Conservation (phyloP, 1,140 invertebrate species). For the Dendrolimus punctatus region DNA sequence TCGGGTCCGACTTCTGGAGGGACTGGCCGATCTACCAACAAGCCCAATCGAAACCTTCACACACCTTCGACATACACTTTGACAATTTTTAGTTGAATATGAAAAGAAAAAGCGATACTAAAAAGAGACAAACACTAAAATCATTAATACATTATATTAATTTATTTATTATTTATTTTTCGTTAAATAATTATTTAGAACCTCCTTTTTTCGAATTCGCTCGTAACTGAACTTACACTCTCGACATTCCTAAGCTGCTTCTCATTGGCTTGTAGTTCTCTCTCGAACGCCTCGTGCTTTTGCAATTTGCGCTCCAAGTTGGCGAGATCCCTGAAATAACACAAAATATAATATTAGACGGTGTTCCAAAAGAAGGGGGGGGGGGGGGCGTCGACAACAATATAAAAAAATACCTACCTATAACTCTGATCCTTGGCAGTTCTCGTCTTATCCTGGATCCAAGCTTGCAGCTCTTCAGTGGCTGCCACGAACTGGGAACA, state of each 20-base stretch:
- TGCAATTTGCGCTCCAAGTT: slow-evolving; percentile 95
- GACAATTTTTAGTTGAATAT: too few species aligned
- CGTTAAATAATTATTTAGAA: too few species aligned
- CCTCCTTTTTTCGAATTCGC: neutral
- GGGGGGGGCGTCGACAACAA: too few species aligned
- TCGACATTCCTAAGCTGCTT: slow-evolving; percentile 89
- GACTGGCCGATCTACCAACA: slow-evolving; percentile 49
- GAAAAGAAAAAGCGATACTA: too few species aligned
- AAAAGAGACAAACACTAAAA: too few species aligned
- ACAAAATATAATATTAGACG: slow-evolving; percentile 2
- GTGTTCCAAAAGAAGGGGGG: neutral
- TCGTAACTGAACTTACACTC: slow-evolving; percentile 69
- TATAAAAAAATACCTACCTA: slow-evolving; percentile 30
- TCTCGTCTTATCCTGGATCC: slow-evolving; percentile 94
- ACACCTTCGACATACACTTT: too few species aligned
- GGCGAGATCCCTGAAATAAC: slow-evolving; percentile 80
- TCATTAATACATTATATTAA: too few species aligned
- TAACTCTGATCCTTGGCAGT: slow-evolving; percentile 95
- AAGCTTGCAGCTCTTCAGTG: slow-evolving; percentile 88
- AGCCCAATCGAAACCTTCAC: neutral
- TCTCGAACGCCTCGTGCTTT: slow-evolving; percentile 98
- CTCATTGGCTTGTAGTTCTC: slow-evolving; percentile 94
- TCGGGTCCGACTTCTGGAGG: slow-evolving; percentile 55
- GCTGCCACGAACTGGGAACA: slow-evolving; percentile 85
- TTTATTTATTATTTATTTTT: too few species aligned